These are phyloP conservation scores for Arrhopalites spinosus DNA, from an alignment of 2,888 invertebrate genomes.

Conservation along the genomic window DNA sequence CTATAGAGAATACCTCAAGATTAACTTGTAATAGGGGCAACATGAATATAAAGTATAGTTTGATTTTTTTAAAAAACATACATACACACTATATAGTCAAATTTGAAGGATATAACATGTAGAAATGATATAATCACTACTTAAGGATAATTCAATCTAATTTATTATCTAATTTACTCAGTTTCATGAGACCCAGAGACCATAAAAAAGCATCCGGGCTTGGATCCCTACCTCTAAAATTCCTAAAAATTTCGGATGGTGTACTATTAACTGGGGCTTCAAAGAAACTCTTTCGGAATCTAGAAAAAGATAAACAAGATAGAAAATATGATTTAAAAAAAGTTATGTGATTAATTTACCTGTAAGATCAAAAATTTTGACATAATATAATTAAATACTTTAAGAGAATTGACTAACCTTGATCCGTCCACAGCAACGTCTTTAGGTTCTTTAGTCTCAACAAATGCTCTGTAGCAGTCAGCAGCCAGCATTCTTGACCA, in stretches of 20 bases:
- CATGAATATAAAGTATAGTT: too few species aligned
- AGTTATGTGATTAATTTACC: neutral
- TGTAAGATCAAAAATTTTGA: neutral
- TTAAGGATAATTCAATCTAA: neutral
- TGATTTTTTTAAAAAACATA: too few species aligned
- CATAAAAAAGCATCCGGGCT: conserved; percentile 79
- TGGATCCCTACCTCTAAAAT: conserved; percentile 90
- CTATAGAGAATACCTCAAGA: too few species aligned
- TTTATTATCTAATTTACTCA: conserved; percentile 18
- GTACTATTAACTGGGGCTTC: conserved; percentile 80
- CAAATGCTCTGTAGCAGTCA: conserved; percentile 84
- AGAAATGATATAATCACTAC: too few species aligned
- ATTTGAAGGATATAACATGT: too few species aligned
- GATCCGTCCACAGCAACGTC: conserved; percentile 52
- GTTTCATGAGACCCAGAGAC: conserved; percentile 62
- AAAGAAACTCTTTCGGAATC: conserved; percentile 81
- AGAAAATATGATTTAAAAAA: too few species aligned
- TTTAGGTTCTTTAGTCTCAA: conserved; percentile 62
- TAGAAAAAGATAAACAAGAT: conserved; percentile 57
- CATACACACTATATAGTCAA: too few species aligned
- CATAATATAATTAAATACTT: neutral
- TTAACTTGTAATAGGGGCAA: too few species aligned
- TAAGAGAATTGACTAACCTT: conserved; percentile 52
- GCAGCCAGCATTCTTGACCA: conserved; percentile 91
- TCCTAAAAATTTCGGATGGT: conserved; percentile 82